phyloP scores from a whole-genome alignment of 2,797 vertebrate species.

The Acipenser transmontanus region DNA sequence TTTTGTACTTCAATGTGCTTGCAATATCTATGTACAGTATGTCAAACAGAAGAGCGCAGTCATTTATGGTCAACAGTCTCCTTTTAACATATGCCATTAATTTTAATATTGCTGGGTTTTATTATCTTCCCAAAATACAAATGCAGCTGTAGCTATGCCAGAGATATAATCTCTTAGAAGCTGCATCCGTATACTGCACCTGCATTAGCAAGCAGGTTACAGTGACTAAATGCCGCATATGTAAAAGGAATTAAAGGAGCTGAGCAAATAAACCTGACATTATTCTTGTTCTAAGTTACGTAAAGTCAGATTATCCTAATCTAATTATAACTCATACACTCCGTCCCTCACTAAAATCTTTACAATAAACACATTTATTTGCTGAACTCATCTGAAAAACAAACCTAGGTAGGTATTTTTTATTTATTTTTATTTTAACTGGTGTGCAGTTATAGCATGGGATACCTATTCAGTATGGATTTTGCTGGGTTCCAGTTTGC shows the following conservation, averaged over 20 bases:
- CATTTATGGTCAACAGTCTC: neutral
- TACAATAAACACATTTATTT: slow-evolving; percentile 26
- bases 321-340: slow-evolving; percentile 42
- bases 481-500: no score
- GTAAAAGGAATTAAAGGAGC: slow-evolving; percentile 41
- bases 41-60: neutral
- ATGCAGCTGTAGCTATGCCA: neutral
- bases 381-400: neutral
- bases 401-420: neutral
- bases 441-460: no score
- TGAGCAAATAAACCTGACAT: slow-evolving; percentile 47
- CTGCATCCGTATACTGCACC: neutral
- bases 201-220: slow-evolving; percentile 24
- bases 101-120: neutral
- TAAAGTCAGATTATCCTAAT: slow-evolving; percentile 49
- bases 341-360: slow-evolving; percentile 19
- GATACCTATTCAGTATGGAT: no score
- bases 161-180: no score
- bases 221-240: neutral
- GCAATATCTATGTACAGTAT: neutral
- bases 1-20: neutral
- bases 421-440: no score
- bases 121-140: neutral
- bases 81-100: neutral
- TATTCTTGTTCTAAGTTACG: slow-evolving; percentile 49